Percentiles rank a stretch among this genome's conserved stretches.
Conservation (phyloP, 2,888 invertebrate species). For the Dorcus hopei region DNA sequence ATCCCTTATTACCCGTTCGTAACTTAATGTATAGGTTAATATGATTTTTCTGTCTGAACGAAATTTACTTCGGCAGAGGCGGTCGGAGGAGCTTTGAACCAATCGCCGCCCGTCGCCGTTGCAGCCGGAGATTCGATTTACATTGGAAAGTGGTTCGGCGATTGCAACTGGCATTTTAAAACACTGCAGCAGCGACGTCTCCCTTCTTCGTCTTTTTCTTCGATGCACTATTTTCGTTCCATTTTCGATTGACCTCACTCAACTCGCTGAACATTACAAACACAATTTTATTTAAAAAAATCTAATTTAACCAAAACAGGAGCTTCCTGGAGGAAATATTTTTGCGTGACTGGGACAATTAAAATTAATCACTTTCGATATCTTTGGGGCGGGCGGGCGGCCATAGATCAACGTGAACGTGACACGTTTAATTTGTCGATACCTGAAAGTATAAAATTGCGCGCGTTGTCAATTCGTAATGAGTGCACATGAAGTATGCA, state of each 20-base stretch:
- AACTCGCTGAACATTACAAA: neutral
- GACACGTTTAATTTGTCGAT: neutral
- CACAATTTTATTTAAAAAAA: neutral
- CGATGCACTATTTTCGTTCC: neutral
- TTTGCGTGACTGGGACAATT: no score
- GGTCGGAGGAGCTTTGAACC: neutral
- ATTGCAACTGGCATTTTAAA: neutral
- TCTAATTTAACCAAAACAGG: no score
- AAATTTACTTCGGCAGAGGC: neutral
- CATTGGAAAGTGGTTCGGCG: neutral
- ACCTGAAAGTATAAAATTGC: neutral
- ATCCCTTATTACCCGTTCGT: neutral
- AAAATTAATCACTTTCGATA: no score
- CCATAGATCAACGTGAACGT: neutral
- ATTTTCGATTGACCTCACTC: neutral
- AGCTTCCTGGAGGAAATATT: no score
- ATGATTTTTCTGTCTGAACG: neutral
- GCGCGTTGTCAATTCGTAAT: neutral
- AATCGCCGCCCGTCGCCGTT: neutral
- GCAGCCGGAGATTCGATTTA: neutral
- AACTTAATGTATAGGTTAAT: neutral
- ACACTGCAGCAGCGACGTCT: neutral
- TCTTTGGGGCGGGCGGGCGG: no score
- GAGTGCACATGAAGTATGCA: neutral
- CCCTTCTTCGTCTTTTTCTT: no score